Evolutionary conservation across 2,113 vertebrate species (phyloP).

Genomic region (Pheucticus melanocephalus): DNA sequence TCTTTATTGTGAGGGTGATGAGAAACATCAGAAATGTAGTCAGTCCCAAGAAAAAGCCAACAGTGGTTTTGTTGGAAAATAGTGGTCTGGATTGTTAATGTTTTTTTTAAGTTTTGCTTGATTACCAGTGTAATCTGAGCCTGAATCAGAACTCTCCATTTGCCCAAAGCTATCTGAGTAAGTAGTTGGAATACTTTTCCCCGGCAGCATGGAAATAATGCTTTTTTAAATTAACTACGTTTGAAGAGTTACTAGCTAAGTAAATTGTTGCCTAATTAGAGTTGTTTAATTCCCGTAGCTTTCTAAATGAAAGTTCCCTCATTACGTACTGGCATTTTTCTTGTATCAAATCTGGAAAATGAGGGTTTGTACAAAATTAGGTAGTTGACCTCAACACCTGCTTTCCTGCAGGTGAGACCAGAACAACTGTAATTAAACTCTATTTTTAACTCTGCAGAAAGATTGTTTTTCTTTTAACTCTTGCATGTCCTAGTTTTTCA

Average conservation of each 20-base stretch:
- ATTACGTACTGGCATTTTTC: not conserved
- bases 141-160: not conserved
- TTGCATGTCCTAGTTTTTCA: not conserved
- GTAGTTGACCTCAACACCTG: not conserved
- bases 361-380: not conserved
- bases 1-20: not conserved
- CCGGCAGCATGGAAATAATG: not conserved
- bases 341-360: slow-evolving; percentile 17
- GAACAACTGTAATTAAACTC: not conserved
- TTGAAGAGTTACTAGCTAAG: not conserved
- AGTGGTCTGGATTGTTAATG: not conserved
- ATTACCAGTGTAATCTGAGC: not conserved
- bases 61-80: not conserved
- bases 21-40: not conserved
- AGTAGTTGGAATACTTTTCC: not conserved
- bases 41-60: not conserved
- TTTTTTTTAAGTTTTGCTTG: not conserved
- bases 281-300: not conserved
- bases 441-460: not conserved
- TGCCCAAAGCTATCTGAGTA: not conserved
- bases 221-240: not conserved
- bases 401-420: not conserved
- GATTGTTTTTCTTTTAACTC: not conserved
- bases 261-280: not conserved
- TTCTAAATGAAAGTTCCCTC: not conserved